These are phyloP conservation scores for Pogonocichla stellata DNA, from an alignment of 2,113 vertebrate genomes.

Conservation along the genomic window DNA sequence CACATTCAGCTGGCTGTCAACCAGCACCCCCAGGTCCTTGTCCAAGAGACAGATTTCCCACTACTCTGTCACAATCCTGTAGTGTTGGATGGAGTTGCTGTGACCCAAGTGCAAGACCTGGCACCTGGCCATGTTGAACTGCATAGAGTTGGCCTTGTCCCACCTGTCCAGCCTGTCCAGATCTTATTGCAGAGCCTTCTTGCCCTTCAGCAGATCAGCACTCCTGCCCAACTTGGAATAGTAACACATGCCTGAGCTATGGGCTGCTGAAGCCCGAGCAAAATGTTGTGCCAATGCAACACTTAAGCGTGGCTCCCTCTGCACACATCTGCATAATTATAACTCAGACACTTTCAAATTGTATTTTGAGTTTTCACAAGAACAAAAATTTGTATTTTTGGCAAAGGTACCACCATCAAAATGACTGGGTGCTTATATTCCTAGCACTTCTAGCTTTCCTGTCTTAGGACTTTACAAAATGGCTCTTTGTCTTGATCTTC, in stretches of 20 bases:
- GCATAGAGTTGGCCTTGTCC: neutral
- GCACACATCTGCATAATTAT: neutral
- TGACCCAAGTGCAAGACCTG: neutral
- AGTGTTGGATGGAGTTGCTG: neutral
- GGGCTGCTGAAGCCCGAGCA: neutral
- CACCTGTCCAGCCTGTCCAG: neutral
- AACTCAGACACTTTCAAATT: neutral
- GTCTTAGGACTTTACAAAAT: neutral
- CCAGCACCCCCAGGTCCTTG: neutral
- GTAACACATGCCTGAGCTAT: neutral
- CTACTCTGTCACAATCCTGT: neutral
- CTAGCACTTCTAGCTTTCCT: neutral
- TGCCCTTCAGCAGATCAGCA: neutral
- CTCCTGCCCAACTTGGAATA: accelerated
- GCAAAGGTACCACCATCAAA: neutral
- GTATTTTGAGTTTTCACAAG: neutral
- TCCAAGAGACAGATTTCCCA: neutral
- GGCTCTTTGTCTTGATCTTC: neutral
- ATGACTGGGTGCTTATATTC: neutral
- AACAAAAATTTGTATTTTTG: neutral
- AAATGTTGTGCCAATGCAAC: neutral
- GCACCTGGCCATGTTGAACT: neutral
- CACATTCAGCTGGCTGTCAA: accelerated
- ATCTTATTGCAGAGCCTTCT: neutral
- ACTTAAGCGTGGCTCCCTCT: neutral